These are phyloP conservation scores for Microctenopoma lineatum DNA, from an alignment of 2,797 vertebrate genomes.

Conservation along the genomic window DNA sequence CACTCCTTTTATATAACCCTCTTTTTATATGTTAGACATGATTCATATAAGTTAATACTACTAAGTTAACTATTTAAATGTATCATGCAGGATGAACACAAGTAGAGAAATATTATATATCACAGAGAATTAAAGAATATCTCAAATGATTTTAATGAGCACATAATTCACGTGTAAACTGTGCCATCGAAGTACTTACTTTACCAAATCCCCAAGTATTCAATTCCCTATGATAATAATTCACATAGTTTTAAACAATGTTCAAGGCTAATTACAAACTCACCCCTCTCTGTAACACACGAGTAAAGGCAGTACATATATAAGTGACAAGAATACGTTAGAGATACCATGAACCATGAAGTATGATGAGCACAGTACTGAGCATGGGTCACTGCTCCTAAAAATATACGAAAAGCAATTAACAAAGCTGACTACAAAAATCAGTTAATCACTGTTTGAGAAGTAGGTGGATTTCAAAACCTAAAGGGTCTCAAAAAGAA, in stretches of 20 bases:
- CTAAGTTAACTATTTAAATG: background rate
- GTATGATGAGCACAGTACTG: background rate
- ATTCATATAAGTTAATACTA: background rate
- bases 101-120: too few relatives aligned
- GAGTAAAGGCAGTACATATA: too few relatives aligned
- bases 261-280: too few relatives aligned
- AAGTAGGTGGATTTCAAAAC: slow-evolving; percentile 40
- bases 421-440: slow-evolving; percentile 20
- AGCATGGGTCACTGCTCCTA: background rate
- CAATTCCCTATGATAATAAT: too few relatives aligned
- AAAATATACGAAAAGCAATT: background rate
- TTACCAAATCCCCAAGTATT: too few relatives aligned
- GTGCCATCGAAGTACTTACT: too few relatives aligned
- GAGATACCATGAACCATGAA: background rate
- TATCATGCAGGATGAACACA: background rate
- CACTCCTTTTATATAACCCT: background rate
- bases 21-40: background rate
- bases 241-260: too few relatives aligned
- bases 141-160: too few relatives aligned
- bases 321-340: background rate
- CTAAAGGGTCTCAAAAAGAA: slow-evolving; percentile 47
- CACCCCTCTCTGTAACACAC: too few relatives aligned
- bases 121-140: too few relatives aligned
- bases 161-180: too few relatives aligned
- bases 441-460: slow-evolving; percentile 29